Conservation (phyloP, 2,888 invertebrate species). For the Eupithecia exiguata region DNA sequence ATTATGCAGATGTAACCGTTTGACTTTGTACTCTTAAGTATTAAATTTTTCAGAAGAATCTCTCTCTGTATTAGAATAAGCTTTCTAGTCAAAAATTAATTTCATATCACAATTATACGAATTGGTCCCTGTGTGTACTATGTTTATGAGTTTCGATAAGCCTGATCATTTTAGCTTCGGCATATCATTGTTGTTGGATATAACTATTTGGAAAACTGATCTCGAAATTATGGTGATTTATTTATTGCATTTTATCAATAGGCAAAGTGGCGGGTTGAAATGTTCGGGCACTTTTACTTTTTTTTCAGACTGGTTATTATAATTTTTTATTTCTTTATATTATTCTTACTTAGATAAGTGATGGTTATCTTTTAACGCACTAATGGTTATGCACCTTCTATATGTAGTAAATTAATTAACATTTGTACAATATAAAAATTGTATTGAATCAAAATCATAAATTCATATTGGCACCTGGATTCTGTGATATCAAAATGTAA, state of each 20-base stretch:
- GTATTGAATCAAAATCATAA: conserved; percentile 25
- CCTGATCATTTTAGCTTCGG: conserved; percentile 31
- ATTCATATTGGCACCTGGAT: conserved; percentile 49
- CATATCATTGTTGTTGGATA: conserved; percentile 23
- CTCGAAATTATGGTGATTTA: conserved; percentile 40
- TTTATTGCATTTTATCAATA: conserved; percentile 22
- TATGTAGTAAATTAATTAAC: not conserved
- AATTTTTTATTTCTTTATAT: conserved; percentile 32
- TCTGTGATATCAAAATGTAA: conserved; percentile 74
- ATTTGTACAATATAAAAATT: conserved; percentile 17
- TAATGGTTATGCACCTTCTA: conserved; percentile 41
- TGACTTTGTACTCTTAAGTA: conserved; percentile 72
- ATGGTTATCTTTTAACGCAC: conserved; percentile 43
- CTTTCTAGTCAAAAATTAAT: conserved; percentile 82
- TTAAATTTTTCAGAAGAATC: conserved; percentile 79
- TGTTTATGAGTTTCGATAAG: conserved; percentile 21
- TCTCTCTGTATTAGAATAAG: conserved; percentile 82
- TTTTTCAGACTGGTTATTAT: conserved; percentile 39
- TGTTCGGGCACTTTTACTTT: conserved; percentile 32
- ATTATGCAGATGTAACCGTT: conserved; percentile 66
- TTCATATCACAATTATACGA: conserved; percentile 62
- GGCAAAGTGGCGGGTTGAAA: conserved; percentile 24
- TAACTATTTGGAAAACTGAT: conserved; percentile 38
- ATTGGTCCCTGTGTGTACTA: conserved; percentile 35
- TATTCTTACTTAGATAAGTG: conserved; percentile 34